Evolutionary conservation across 2,797 vertebrate genomes (phyloP).

Genomic region (Coluber constrictor): DNA sequence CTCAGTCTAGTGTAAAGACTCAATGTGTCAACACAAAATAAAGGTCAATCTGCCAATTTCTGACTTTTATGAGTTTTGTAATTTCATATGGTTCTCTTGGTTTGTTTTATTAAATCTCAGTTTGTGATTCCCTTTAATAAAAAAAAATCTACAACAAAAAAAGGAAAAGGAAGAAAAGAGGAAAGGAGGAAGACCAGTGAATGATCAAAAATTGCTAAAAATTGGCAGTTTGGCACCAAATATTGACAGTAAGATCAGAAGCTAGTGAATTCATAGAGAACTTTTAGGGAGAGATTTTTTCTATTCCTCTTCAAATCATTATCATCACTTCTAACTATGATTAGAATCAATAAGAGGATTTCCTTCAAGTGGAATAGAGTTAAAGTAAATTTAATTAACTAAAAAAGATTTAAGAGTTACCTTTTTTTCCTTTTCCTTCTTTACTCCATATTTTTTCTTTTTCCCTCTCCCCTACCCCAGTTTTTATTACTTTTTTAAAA

Average conservation of each 20-base stretch:
- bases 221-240: background rate
- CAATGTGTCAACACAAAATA: background rate
- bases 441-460: too few relatives aligned
- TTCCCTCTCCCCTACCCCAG: too few relatives aligned
- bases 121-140: background rate
- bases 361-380: too few relatives aligned
- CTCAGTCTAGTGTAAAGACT: background rate
- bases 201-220: background rate
- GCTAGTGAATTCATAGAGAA: background rate
- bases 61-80: background rate
- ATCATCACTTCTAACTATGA: background rate
- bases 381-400: too few relatives aligned
- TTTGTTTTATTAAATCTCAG: background rate
- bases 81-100: background rate
- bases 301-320: background rate
- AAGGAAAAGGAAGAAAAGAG: background rate
- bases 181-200: background rate
- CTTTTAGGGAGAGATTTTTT: background rate
- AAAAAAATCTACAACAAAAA: background rate
- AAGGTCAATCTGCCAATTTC: background rate
- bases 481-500: too few relatives aligned
- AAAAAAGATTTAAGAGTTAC: too few relatives aligned
- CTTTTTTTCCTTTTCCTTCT: too few relatives aligned
- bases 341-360: background rate
- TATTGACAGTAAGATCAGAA: background rate